Evolutionary conservation across 2,113 vertebrate genomes (phyloP).

Genomic region (Cathartes aura): DNA sequence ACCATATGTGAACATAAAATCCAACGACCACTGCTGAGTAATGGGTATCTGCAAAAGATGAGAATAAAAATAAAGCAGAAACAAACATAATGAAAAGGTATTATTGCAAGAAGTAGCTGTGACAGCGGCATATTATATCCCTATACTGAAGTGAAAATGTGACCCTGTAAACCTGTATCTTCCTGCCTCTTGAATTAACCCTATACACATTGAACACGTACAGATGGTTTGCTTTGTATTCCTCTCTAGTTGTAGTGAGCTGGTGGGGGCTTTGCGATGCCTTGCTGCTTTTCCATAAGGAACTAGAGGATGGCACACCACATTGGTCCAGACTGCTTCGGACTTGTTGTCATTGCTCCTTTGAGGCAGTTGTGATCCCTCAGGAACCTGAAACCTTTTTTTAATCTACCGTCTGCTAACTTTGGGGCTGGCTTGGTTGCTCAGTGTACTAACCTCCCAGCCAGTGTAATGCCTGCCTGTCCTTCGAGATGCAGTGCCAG

Average conservation of each 20-base stretch:
- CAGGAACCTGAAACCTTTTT: background rate
- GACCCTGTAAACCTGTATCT: background rate
- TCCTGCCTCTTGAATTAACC: background rate
- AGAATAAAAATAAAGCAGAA: background rate
- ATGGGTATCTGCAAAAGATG: background rate
- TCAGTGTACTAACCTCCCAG: background rate
- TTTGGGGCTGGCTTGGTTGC: background rate
- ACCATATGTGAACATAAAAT: slow-evolving; percentile 34
- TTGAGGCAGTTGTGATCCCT: background rate
- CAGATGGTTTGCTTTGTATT: background rate
- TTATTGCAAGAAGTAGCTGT: background rate
- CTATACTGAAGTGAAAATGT: background rate
- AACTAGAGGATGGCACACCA: background rate
- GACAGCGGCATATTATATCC: background rate
- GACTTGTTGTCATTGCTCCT: background rate
- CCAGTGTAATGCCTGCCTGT: background rate
- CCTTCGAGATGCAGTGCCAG: background rate
- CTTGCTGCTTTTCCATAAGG: background rate
- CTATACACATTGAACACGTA: background rate
- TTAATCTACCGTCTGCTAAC: background rate
- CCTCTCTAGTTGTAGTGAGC: background rate
- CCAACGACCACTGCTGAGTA: slow-evolving; percentile 7
- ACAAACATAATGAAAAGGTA: background rate
- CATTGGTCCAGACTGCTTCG: background rate
- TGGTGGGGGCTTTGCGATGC: background rate